Evolutionary conservation across 2,113 vertebrate genomes (phyloP), one percentile per base, ranked within the genome.

Genomic region (Barbus barbus): DNA sequence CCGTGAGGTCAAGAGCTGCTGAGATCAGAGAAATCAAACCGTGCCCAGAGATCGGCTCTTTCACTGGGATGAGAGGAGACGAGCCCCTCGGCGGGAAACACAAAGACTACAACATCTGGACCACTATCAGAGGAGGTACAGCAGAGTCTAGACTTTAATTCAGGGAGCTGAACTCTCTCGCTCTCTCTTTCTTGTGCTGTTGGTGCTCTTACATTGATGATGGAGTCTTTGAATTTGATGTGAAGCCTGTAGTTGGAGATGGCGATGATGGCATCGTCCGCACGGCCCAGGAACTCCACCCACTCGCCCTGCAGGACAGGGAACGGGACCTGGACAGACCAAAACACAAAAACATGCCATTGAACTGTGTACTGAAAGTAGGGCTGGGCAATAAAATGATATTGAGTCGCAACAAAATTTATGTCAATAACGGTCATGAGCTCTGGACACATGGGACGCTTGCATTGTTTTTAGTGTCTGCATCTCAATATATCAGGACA

Each of bases 181-280:
- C n/a, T n/a, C n/a, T n/a, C n/a, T n/a, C 75, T 58, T 9, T n/a
- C 28, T 13, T 26, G 31, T 65, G 48, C 31, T 36, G 14, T 41
- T 12, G 69, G 83, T 53, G 74, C 33, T 93, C 97, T 97, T 92
- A 99, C 98, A 82, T 98, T 99, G 93, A 99, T 95, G 88, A 99
- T 95, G 16, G 98, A 99, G 89, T 99, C 97, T 92, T 98, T 99
- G 91, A 97, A 98, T 87, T 99, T 99, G 91, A 99, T 98, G 89
- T 99, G 98, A 84, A 99, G 95, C 88, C 98, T 94, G 94, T 99
- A 99, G 95, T 99, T 99, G 77, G 98, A 99, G 91, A 99, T 96
- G 89, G 97, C 98, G 2, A 99, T 99, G 92, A 99, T 91, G 48
- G 97, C 97, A 81, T 99, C 98, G 0, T 97, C 96, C 0, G 98